Percentiles rank a stretch among this genome's conserved stretches.
Evolutionary conservation across 1,140 invertebrate genomes (phyloP).

Genomic region (Berghia stephanieae): DNA sequence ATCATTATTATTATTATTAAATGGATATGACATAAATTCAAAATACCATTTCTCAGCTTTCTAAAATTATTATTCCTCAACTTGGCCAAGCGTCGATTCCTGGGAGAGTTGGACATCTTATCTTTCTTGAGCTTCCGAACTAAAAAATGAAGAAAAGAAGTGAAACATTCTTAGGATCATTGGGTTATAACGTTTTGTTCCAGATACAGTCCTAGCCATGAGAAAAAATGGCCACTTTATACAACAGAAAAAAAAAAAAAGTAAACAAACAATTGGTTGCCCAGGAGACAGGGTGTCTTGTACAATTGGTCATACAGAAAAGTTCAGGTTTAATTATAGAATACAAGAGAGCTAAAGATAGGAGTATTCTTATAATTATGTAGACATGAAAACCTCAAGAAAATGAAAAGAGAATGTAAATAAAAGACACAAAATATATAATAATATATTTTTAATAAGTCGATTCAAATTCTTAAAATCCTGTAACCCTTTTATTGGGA

Average conservation of each 20-base stretch:
- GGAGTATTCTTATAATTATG: background rate
- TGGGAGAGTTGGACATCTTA: conserved; percentile 57
- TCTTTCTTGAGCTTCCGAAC: conserved; percentile 66
- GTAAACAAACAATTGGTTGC: too few relatives aligned
- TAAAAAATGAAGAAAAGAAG: conserved; percentile 37
- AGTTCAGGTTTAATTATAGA: background rate
- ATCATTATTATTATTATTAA: background rate
- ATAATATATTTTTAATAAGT: background rate
- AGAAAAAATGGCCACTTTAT: too few relatives aligned
- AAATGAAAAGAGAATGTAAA: too few relatives aligned
- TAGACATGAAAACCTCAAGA: too few relatives aligned
- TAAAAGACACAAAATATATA: background rate
- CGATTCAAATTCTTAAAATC: background rate
- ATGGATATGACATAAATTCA: background rate
- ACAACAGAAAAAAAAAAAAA: too few relatives aligned
- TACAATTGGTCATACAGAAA: background rate
- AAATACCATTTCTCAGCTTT: too few relatives aligned
- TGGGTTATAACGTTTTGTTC: too few relatives aligned
- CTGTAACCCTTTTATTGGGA: background rate
- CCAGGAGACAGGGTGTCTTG: too few relatives aligned
- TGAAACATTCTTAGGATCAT: background rate
- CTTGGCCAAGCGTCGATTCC: conserved; percentile 42
- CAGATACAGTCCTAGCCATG: too few relatives aligned
- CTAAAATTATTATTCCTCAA: too few relatives aligned
- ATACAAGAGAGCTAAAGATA: background rate